A percentile compares a stretch with the other conserved stretches of the same genome.
Conservation (phyloP, 2,797 vertebrate genomes). For the Mus spretus region DNA sequence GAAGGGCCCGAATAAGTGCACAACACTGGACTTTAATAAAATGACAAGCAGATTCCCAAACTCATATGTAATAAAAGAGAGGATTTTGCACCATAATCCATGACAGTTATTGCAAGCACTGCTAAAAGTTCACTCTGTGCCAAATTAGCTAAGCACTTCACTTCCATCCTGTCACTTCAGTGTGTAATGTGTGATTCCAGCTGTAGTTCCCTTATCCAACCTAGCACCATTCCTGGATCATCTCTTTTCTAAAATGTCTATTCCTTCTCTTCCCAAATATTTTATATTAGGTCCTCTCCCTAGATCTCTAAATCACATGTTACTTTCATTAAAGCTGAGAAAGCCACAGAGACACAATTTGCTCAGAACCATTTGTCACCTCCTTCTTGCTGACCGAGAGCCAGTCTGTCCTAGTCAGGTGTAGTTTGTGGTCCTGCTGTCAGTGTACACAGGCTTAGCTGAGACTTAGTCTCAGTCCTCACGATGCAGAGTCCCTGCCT, state of each 20-base stretch:
- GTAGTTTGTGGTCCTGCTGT: background rate
- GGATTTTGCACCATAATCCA: slow-evolving; percentile 61
- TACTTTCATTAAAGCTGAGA: slow-evolving; percentile 5
- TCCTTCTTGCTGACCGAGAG: slow-evolving; percentile 3
- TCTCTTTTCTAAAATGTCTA: slow-evolving; percentile 57
- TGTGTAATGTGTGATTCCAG: slow-evolving; percentile 15
- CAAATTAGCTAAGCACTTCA: background rate
- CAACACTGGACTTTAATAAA: slow-evolving; percentile 20
- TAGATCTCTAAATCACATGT: background rate
- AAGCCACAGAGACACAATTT: slow-evolving; percentile 33
- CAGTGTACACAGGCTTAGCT: background rate
- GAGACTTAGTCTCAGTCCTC: background rate
- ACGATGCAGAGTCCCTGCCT: background rate
- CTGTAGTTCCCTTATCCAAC: background rate
- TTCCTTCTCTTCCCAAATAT: slow-evolving; percentile 48
- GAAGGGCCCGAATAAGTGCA: background rate
- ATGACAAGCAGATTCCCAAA: slow-evolving; percentile 44
- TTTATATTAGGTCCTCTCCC: slow-evolving; percentile 30
- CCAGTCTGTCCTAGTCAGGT: slow-evolving; percentile 13
- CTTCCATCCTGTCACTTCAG: background rate
- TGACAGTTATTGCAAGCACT: slow-evolving; percentile 35
- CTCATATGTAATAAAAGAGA: background rate
- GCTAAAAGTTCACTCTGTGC: background rate
- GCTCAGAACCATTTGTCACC: background rate
- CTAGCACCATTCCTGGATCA: slow-evolving; percentile 15